Base-by-base conservation (phyloP, 2,888 invertebrate genomes). In the Aspidiotus rigidus region DNA sequence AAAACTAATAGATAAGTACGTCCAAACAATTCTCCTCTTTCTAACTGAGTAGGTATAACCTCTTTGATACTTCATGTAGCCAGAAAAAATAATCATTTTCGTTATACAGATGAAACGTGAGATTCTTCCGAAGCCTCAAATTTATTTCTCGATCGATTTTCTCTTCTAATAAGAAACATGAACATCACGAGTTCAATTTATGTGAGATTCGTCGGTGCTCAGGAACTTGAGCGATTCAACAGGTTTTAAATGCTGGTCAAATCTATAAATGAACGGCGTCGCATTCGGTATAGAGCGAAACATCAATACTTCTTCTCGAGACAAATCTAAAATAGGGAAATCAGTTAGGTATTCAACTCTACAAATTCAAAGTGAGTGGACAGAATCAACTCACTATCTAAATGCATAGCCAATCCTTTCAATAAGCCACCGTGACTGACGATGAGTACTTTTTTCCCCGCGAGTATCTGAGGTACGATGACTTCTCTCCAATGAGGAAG, bases 341-440 rank as follows among this genome's bases (percentile, higher is more conserved):
- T n/a, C n/a, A n/a, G n/a, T n/a, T n/a, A n/a, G n/a, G n/a, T n/a
- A n/a, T n/a, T n/a, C n/a, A n/a, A n/a, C n/a, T n/a, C 28, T 28
- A 28, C 28, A 28, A 28, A 28, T 28, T 28, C 5, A 28, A 28
- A 28, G 1, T 5, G 5, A 28, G 5, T 3, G 28, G 28, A 28
- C 5, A 28, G 5, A 28, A 28, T 28, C 28, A 28, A 79, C 83
- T 81, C 79, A 89, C 89, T 81, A 78, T 92, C 90, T 76, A 93
- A 84, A 80, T 90, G 87, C 78, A 92, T 92, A 1, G 92, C 88
- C 73, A 93, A 87, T 71, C 90, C 91, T 75, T 92, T 81, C 55
- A 91, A 83, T 76, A 90, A 90, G 78, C 92, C 92, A 60, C 92
- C 92, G 76, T 93, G 93, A 39, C 91, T 90, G 42, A 89, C 90